Base-by-base conservation (phyloP, 2,888 invertebrate genomes). In the Invenusta paracnida region DNA sequence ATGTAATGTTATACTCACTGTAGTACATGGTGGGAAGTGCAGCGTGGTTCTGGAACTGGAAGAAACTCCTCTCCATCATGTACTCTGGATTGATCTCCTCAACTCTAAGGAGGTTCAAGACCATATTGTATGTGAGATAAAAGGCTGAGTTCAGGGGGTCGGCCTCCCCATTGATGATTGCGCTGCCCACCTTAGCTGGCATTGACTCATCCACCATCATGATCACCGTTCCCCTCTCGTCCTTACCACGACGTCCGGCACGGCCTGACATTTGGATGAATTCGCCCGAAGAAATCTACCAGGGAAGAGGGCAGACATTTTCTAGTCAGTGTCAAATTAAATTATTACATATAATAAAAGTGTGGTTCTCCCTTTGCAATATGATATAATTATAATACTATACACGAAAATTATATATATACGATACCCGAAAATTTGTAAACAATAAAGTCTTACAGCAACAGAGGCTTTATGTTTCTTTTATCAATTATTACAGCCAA, bases 221-320 rank as follows among this genome's bases (percentile, higher is more conserved):
- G 88, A 99, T 98, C 1, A 99, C 98, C 86, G 98, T 97, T 88
- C 93, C 90, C 91, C 96, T 95, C 91, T 98, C 97, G 91, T 99
- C 99, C 82, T 98, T 93, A 86, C 99, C 98, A 91, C 99, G 94
- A 86, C 99, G 94, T 0, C 99, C 99, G 0, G 99, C 99, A 88
- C 99, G 94, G 0, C 99, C 99, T 13, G 98, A 96, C 99, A 99
- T 99, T 92, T 99, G 99, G 88, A 99, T 98, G 90, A 99, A 99
- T 92, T 99, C 99, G 2, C 99, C 99, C 0, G 98, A 98, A 0
- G 96, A 95, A 86, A 96, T 93, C 94, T 94, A 89, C n/a, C 30
- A 27, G 23, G 1, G 5, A 11, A 31, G 1, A 30, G 81, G 17
- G 1, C 29, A n/a, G 23, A 13, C 5, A 23, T 2, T 11, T 5